A percentile compares a stretch with the other conserved stretches of the same genome.
These are phyloP conservation scores for Scaptomyza caliginosa DNA, from an alignment of 2,888 invertebrate genomes.

Conservation along the genomic window DNA sequence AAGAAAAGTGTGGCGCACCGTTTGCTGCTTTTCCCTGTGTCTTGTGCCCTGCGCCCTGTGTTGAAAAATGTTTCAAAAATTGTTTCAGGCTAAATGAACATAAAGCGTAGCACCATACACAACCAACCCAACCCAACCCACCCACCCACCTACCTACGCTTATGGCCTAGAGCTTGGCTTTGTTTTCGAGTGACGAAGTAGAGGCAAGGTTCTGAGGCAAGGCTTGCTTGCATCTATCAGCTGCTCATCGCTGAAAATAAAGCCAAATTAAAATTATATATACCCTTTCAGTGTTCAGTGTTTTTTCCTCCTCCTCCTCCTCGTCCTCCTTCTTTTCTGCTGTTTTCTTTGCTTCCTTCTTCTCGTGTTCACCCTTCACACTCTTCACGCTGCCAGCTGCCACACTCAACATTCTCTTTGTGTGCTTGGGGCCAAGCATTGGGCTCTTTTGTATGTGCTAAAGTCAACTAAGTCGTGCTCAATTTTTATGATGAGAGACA, in stretches of 20 bases:
- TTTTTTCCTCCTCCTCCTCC: too few relatives aligned
- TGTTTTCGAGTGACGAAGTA: constrained; percentile 49
- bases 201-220: not conserved
- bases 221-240: constrained; percentile 30
- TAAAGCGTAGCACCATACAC: constrained; percentile 59
- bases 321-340: constrained; percentile 9
- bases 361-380: not conserved
- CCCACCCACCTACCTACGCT: not conserved
- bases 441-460: constrained; percentile 64
- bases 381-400: not conserved
- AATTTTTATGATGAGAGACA: constrained; percentile 71
- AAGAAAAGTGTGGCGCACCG: constrained; percentile 70
- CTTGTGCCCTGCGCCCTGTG: constrained; percentile 1
- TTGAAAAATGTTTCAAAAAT: constrained; percentile 76
- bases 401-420: not conserved
- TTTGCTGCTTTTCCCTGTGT: constrained; percentile 21
- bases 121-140: not conserved
- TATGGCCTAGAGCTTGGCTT: constrained; percentile 61
- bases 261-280: constrained; percentile 79
- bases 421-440: constrained; percentile 11
- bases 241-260: constrained; percentile 70
- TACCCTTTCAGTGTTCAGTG: constrained; percentile 57
- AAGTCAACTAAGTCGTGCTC: constrained; percentile 79
- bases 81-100: constrained; percentile 79
- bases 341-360: not conserved